Evolutionary conservation across 2,888 invertebrate genomes (phyloP), one percentile per base, ranked within the genome.

Genomic region (Oegoconia quadripuncta): DNA sequence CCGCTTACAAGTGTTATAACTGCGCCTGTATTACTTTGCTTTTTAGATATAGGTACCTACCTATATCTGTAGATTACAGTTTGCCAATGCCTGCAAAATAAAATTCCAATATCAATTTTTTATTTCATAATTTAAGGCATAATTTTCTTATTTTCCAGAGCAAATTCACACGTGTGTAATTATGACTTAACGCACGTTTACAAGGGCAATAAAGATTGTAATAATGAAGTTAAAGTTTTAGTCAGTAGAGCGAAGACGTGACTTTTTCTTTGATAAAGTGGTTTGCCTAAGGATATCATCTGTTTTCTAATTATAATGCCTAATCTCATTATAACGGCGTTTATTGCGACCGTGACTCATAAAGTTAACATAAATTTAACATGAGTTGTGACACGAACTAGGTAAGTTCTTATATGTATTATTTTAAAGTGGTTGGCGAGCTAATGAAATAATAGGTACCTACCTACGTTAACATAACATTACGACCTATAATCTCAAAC

Each of bases 201-300:
- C 42, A 46, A 35, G n/a, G 52, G 48, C 56, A 41, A 57, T 66
- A 66, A 64, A 52, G 46, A 37, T 42, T 50, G 50, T 59, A 52
- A 53, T 43, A 50, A 54, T 48, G 50, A 53, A 59, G 54, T 51
- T 46, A 55, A 54, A 49, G 58, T 57, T 63, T 55, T 18, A 55
- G 50, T 48, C 53, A 57, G 57, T 60, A 37, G 47, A 32, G 41
- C 49, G 52, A 12, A 52, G 68, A 74, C 74, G 74, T 74, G 74
- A 73, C 74, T 57, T 62, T 63, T 59, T 44, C 47, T 53, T 45
- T 41, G 56, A 65, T 67, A 65, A 60, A 56, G 45, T 37, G 36
- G 51, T 60, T 60, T 60, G 51, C 47, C 25, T 53, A 55, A 53
- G 51, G 60, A 54, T 39, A 36, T 51, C 13, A 17, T 3, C 3